Evolutionary conservation across 2,888 invertebrate species (phyloP), one percentile per base, ranked within the genome.

Genomic region (Hypsopygia costalis): DNA sequence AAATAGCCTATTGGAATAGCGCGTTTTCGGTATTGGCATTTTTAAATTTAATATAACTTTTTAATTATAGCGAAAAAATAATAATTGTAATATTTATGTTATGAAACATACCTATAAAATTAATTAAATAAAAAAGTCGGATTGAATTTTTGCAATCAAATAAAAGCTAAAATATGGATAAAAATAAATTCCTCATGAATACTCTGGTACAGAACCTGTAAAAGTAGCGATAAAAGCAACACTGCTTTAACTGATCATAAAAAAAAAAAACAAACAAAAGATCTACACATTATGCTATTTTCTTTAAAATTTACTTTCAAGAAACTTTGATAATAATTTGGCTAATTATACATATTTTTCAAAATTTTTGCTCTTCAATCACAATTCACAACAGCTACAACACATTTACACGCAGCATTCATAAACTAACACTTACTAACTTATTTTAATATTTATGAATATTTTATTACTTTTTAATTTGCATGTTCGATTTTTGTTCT

Each of bases 401-500:
- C 10, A 30, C 31, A 31, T 1, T 11, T 11, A 31, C 11, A 31
- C 11, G 16, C 16, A 16, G 16, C 16, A 16, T n/a, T 29, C 1
- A 9, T 27, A 2, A 4, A 27, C 27, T 1, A 7, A n/a, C 9
- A n/a, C 9, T 2, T 27, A n/a, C 2, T 6, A n/a, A 27, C 9
- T 29, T 9, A 29, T 1, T 1, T 11, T 31, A 11, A 46, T n/a
- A n/a, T 55, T 51, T 51, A 11, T 31, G 12, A 10, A 11, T 7
- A 31, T 11, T 44, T 52, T 55, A 9, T 41, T 36, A 41, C 31
- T 25, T 28, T 25, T 7, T 27, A 35, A 28, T 34, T 57, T 38
- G 60, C 65, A 31, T 31, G 31, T 31, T 59, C 53, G 45, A n/a
- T 54, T 20, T 44, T 47, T 59, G 60, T 61, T 39, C 49, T 62